phyloP scores from a whole-genome alignment of 2,888 invertebrate species.

The Tetrapedia diversipes region DNA sequence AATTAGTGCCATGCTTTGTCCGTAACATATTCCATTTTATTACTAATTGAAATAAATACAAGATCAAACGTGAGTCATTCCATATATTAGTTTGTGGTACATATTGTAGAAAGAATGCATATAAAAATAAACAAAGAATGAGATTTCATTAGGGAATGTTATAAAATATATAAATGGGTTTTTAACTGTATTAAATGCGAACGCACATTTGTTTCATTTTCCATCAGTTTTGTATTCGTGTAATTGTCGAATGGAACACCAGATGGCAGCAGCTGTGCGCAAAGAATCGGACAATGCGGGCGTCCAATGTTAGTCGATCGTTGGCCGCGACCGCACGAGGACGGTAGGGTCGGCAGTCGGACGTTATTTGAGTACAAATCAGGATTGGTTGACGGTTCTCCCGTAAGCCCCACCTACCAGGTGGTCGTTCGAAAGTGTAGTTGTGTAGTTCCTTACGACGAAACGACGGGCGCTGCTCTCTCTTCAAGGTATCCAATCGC shows the following conservation, averaged over 20 bases:
- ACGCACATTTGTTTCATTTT: not conserved
- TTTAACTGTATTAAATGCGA: not conserved
- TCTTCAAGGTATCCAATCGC: constrained; percentile 68
- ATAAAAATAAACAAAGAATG: too few species aligned
- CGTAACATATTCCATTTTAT: too few species aligned
- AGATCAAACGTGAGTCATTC: too few species aligned
- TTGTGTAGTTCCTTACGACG: constrained; percentile 79
- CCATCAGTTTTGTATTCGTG: not conserved
- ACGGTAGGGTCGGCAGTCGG: constrained; percentile 56
- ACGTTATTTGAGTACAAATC: constrained; percentile 34
- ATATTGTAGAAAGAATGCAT: too few species aligned
- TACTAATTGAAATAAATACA: too few species aligned
- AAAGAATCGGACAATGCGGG: not conserved
- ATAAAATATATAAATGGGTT: not conserved
- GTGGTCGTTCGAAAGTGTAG: constrained; percentile 81
- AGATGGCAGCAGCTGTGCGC: constrained; percentile 58
- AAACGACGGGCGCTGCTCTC: constrained; percentile 76
- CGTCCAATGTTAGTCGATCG: constrained; percentile 59
- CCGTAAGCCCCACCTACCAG: constrained; percentile 78
- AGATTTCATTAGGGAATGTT: too few species aligned
- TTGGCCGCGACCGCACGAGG: constrained; percentile 62
- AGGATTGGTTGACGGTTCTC: constrained; percentile 63
- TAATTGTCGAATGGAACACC: not conserved
- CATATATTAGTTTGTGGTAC: too few species aligned
- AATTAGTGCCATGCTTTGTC: too few species aligned